phyloP scores from a whole-genome alignment of 2,113 vertebrate species.

The Thunnus maccoyii region DNA sequence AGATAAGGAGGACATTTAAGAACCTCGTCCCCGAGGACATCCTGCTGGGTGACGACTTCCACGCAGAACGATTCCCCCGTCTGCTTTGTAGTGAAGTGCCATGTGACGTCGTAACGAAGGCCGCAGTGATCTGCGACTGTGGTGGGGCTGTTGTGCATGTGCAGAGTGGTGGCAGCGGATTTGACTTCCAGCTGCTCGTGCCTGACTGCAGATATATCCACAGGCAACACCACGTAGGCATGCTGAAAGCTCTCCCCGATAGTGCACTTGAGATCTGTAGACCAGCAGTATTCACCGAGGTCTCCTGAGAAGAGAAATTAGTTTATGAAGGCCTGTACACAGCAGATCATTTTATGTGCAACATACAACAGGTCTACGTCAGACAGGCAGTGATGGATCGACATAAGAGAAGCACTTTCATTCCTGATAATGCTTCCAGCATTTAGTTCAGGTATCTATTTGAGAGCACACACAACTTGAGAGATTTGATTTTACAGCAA shows the following conservation, averaged over 20 bases:
- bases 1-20: constrained; percentile 80
- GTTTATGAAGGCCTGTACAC: background rate
- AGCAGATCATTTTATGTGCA: background rate
- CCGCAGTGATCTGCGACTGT: constrained; percentile 76
- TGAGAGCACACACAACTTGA: background rate
- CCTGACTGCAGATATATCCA: constrained; percentile 39
- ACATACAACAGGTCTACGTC: background rate
- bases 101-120: constrained; percentile 77
- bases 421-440: background rate
- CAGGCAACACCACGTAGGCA: constrained; percentile 78
- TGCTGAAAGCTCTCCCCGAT: constrained; percentile 72
- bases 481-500: background rate
- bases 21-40: constrained; percentile 21
- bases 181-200: constrained; percentile 51
- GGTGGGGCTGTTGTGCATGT: constrained; percentile 37
- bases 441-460: background rate
- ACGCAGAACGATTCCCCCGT: constrained; percentile 70
- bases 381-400: background rate
- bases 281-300: constrained; percentile 81
- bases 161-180: constrained; percentile 41
- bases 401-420: background rate
- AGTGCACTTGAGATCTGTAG: constrained; percentile 65
- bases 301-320: constrained; percentile 66
- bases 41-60: constrained; percentile 39
- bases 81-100: constrained; percentile 41